Percentiles rank a stretch among this genome's conserved stretches.
Conservation (phyloP, 2,888 invertebrate species). For the Trisateles emortualis region DNA sequence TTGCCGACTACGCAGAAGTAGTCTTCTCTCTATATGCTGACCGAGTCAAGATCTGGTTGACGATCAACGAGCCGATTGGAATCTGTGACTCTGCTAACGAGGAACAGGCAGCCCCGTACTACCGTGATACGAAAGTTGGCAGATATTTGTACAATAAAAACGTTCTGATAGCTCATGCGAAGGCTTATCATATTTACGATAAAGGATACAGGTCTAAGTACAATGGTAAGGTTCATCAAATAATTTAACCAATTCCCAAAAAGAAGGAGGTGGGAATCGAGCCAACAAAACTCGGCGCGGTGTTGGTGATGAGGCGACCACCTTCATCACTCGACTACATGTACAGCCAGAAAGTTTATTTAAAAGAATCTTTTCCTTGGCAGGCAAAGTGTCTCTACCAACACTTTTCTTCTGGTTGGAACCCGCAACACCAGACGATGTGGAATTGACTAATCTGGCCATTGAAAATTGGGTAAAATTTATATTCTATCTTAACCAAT, state of each 20-base stretch:
- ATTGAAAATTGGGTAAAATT: constrained; percentile 19
- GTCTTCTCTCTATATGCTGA: constrained; percentile 85
- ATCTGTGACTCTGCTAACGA: constrained; percentile 69
- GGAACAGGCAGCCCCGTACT: constrained; percentile 63
- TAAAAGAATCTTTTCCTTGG: no score
- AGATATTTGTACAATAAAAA: constrained; percentile 88
- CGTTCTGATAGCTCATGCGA: constrained; percentile 89
- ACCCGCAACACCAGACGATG: constrained; percentile 74
- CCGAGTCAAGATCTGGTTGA: constrained; percentile 89
- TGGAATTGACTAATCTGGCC: constrained; percentile 77
- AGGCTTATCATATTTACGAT: constrained; percentile 86
- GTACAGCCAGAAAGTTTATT: no score
- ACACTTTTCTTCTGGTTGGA: constrained; percentile 75
- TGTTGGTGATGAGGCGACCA: no score
- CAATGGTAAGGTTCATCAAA: constrained; percentile 79
- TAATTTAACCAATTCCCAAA: no score
- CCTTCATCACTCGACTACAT: no score
- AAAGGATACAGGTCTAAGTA: constrained; percentile 78
- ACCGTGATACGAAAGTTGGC: constrained; percentile 70
- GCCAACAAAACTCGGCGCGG: no score
- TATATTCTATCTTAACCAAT: not conserved
- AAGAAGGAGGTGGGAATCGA: no score
- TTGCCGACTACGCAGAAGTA: constrained; percentile 86
- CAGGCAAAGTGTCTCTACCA: constrained; percentile 55
- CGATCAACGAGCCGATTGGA: constrained; percentile 89